These are phyloP conservation scores for Limenitis camilla DNA, from an alignment of 2,888 invertebrate genomes.

Conservation along the genomic window DNA sequence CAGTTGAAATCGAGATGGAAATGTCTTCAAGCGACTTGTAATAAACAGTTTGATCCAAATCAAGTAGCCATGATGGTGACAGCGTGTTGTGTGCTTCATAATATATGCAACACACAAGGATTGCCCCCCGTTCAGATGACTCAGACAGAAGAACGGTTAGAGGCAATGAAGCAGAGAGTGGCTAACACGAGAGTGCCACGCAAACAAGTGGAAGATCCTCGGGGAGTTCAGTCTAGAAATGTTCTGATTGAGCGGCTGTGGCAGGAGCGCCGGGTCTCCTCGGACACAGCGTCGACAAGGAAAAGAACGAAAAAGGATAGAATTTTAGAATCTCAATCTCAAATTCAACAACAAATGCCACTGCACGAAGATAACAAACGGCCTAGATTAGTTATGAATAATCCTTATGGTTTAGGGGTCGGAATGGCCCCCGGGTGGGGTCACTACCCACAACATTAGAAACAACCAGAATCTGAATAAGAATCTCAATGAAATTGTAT, in stretches of 20 bases:
- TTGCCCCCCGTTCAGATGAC: slow-evolving; percentile 49
- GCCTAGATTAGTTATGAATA: slow-evolving; percentile 47
- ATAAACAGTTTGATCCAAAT: slow-evolving; percentile 57
- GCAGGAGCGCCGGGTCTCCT: slow-evolving; percentile 47
- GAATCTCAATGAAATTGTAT: too few relatives aligned
- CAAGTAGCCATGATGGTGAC: slow-evolving; percentile 53
- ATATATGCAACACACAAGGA: slow-evolving; percentile 47
- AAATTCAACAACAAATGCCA: slow-evolving; percentile 27
- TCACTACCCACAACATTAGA: slow-evolving; percentile 53
- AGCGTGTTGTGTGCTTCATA: slow-evolving; percentile 57
- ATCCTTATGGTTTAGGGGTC: slow-evolving; percentile 43
- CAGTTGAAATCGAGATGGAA: slow-evolving; percentile 64
- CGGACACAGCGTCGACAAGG: slow-evolving; percentile 49
- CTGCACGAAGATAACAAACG: slow-evolving; percentile 26
- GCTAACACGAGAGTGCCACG: slow-evolving; percentile 56
- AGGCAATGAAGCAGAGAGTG: slow-evolving; percentile 63
- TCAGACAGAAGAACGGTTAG: slow-evolving; percentile 53
- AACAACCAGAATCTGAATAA: too few relatives aligned
- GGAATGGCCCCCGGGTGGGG: slow-evolving; percentile 52
- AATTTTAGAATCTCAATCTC: slow-evolving; percentile 32
- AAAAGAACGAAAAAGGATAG: slow-evolving; percentile 51
- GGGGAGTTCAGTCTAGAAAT: slow-evolving; percentile 40
- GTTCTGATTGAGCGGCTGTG: slow-evolving; percentile 49
- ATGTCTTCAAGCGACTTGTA: slow-evolving; percentile 59
- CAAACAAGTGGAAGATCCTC: slow-evolving; percentile 44